Evolutionary conservation across 2,797 vertebrate species (phyloP).

Genomic region (Lacerta viridis): DNA sequence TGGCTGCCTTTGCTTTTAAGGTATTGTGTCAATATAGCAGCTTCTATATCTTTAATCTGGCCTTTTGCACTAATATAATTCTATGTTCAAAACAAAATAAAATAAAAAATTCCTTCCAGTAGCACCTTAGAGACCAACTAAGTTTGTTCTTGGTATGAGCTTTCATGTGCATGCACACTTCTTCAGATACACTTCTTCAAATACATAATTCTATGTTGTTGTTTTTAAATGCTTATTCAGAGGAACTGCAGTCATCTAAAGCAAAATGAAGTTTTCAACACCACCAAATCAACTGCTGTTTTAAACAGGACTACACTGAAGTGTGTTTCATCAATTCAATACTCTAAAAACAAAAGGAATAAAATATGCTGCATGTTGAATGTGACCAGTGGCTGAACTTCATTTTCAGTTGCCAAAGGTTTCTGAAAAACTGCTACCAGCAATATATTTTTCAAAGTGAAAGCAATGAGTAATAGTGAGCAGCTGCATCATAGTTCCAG

Average conservation of each 20-base stretch:
- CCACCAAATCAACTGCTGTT: conserved; percentile 18
- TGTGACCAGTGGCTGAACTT: conserved; percentile 22
- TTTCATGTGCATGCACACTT: no score
- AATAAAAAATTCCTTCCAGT: no score
- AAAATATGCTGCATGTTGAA: conserved; percentile 17
- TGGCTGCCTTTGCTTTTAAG: no score
- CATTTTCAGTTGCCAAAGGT: conserved; percentile 19
- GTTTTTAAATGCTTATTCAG: neutral
- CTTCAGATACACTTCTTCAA: no score
- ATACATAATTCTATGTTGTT: neutral
- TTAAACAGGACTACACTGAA: neutral
- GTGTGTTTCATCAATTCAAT: neutral
- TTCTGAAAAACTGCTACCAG: conserved; percentile 24
- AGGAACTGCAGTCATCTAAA: neutral
- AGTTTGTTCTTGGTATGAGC: no score
- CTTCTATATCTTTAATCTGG: neutral
- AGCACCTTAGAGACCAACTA: no score
- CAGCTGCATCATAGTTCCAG: conserved; percentile 21
- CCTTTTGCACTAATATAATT: neutral
- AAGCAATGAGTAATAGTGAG: conserved; percentile 30
- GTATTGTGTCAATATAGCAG: neutral
- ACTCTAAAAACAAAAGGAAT: conserved; percentile 43
- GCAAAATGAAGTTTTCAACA: conserved; percentile 38
- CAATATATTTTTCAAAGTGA: conserved; percentile 39
- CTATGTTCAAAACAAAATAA: neutral